Percentiles rank a stretch among this genome's conserved stretches.
These are phyloP conservation scores for Phasianus colchicus DNA, from an alignment of 2,113 vertebrate genomes.

Conservation along the genomic window DNA sequence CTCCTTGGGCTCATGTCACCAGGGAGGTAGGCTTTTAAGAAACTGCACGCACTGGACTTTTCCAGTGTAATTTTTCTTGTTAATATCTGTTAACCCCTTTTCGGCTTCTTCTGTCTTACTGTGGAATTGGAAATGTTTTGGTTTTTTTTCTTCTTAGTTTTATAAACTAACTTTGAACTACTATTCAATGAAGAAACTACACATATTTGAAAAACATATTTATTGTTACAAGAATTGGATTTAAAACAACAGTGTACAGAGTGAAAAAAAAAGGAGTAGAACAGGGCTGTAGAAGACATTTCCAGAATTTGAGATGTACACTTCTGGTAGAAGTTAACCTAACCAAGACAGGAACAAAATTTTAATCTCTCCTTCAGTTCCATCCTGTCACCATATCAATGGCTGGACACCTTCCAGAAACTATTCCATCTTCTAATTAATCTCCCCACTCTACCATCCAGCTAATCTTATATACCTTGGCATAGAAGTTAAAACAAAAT, in stretches of 20 bases:
- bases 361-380: neutral
- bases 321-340: neutral
- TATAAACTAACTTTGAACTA: neutral
- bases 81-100: neutral
- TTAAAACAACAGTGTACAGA: neutral
- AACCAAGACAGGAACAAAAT: neutral
- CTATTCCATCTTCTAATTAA: neutral
- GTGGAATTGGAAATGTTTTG: neutral
- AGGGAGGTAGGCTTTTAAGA: neutral
- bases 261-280: neutral
- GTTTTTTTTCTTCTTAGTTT: neutral
- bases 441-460: neutral
- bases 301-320: neutral
- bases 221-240: conserved; percentile 16
- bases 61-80: neutral
- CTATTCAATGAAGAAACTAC: neutral
- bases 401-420: neutral
- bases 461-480: neutral
- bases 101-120: neutral
- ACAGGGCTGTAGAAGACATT: neutral
- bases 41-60: neutral
- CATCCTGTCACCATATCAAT: neutral
- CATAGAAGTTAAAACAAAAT: neutral
- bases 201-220: neutral
- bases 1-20: neutral